phyloP scores from a whole-genome alignment of 2,888 invertebrate species.

The Onchidella celtica region DNA sequence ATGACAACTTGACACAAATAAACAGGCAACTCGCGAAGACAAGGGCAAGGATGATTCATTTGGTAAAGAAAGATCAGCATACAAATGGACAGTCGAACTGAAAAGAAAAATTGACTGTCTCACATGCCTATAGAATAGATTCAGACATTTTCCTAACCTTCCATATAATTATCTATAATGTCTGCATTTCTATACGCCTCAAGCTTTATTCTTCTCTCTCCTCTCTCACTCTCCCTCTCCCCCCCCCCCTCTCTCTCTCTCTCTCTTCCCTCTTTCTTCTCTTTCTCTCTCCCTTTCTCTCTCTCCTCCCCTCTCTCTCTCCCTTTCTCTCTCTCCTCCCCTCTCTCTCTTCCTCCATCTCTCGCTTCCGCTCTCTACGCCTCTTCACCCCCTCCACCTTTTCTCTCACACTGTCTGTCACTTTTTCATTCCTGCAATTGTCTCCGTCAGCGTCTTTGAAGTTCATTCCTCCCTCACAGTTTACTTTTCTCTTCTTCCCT shows the following conservation, averaged over 20 bases:
- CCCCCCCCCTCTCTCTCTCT: constrained; percentile 2
- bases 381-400: too few species aligned
- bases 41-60: too few species aligned
- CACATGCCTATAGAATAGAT: too few species aligned
- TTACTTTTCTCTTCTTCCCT: neutral
- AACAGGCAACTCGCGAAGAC: neutral
- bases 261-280: neutral
- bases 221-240: constrained; percentile 2
- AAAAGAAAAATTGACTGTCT: too few species aligned
- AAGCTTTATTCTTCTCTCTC: neutral
- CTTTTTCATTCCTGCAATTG: too few species aligned
- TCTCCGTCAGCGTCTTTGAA: too few species aligned
- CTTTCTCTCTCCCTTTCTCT: neutral
- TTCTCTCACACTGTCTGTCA: neutral
- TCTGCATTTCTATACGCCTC: neutral
- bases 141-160: too few species aligned
- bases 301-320: neutral
- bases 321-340: neutral
- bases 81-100: too few species aligned
- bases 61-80: too few species aligned
- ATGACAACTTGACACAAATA: neutral
- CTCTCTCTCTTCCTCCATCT: constrained; percentile 3
- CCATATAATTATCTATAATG: neutral
- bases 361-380: neutral
- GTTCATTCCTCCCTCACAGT: too few species aligned